Evolutionary conservation across 1,140 invertebrate genomes (phyloP).

Genomic region (Dendrolimus kikuchii): DNA sequence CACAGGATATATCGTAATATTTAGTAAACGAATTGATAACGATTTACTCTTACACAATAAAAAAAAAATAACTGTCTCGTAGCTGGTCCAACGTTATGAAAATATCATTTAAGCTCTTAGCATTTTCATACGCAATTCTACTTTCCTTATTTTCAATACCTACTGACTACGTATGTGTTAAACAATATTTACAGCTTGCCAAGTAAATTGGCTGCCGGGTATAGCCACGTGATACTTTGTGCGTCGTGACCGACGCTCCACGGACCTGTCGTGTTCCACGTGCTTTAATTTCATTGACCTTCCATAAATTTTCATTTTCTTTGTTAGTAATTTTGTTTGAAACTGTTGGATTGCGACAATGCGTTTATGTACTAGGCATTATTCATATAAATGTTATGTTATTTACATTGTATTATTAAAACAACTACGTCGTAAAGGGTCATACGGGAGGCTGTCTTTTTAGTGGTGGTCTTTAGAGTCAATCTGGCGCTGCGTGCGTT

Average conservation of each 20-base stretch:
- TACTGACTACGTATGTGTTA: constrained; percentile 2
- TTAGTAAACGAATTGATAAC: no score
- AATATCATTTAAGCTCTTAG: no score
- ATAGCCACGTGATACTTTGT: constrained; percentile 17
- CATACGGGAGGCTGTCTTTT: constrained; percentile 5
- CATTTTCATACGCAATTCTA: no score
- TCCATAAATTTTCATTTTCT: constrained; percentile 24
- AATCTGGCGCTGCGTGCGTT: no score
- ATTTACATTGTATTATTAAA: neutral
- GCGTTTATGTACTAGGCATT: constrained; percentile 9
- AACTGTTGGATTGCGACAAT: constrained; percentile 1
- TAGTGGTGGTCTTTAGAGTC: neutral
- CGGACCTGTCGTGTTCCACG: constrained; percentile 15
- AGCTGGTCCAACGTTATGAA: no score
- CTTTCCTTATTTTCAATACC: no score
- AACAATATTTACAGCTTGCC: constrained; percentile 15
- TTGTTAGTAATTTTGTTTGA: constrained; percentile 19
- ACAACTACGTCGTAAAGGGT: constrained; percentile 3
- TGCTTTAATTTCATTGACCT: constrained; percentile 36
- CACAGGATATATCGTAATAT: no score
- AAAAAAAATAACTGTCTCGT: no score
- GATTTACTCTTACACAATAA: no score
- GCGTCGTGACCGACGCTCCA: constrained; percentile 8
- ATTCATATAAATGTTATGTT: no score
- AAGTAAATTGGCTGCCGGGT: constrained; percentile 21